Evolutionary conservation across 2,797 vertebrate species (phyloP).

Genomic region (Cynopterus sphinx): DNA sequence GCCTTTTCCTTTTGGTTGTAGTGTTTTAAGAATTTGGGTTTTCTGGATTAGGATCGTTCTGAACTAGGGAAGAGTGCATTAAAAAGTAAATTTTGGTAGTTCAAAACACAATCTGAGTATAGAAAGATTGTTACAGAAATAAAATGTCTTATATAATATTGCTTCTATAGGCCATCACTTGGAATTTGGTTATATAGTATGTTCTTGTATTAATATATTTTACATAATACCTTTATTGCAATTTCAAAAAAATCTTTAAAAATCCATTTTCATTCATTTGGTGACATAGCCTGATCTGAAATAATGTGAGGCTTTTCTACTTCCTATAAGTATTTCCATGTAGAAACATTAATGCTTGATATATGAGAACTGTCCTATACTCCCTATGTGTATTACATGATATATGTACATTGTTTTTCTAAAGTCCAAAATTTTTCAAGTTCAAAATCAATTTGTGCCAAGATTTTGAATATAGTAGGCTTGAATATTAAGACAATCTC

Average conservation of each 20-base stretch:
- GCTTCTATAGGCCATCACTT: not conserved
- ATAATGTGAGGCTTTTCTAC: not conserved
- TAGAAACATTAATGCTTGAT: constrained; percentile 36
- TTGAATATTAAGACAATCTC: not conserved
- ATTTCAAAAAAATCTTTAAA: constrained; percentile 29
- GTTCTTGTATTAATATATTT: not conserved
- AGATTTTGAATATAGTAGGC: not conserved
- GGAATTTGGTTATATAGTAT: not conserved
- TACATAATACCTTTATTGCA: not conserved
- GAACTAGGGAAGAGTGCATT: not conserved
- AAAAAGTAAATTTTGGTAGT: not conserved
- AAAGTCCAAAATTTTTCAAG: not conserved
- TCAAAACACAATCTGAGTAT: not conserved
- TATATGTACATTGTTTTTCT: not conserved
- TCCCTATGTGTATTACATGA: not conserved
- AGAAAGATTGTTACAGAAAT: not conserved
- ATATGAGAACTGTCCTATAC: not conserved
- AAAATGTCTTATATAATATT: not conserved
- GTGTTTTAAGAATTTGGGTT: not conserved
- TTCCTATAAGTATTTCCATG: not conserved
- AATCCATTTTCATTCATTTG: not conserved
- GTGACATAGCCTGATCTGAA: not conserved
- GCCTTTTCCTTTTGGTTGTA: not conserved
- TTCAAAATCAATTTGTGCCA: not conserved
- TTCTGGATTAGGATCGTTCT: not conserved